phyloP scores from a whole-genome alignment of 1,140 invertebrate species.

The Lethrus apterus region DNA sequence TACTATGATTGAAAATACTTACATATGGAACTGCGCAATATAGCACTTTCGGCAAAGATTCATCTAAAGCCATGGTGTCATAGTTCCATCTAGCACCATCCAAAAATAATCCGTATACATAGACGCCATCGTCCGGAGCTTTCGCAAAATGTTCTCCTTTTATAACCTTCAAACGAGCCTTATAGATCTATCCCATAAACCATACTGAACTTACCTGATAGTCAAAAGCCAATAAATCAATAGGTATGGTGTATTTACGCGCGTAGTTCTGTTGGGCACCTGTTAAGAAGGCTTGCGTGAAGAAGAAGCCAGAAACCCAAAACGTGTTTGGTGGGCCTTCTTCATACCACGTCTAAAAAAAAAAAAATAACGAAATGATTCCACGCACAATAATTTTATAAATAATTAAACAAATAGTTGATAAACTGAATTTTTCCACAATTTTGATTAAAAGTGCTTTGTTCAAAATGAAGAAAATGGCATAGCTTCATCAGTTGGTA shows the following conservation, averaged over 20 bases:
- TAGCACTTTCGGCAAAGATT: constrained; percentile 75
- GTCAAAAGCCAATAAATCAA: constrained; percentile 82
- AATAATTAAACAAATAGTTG: constrained; percentile 7
- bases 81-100: constrained; percentile 82
- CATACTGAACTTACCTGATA: constrained; percentile 53
- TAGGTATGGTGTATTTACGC: constrained; percentile 82
- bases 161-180: constrained; percentile 40
- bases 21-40: constrained; percentile 75
- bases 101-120: constrained; percentile 76
- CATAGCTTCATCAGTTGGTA: too few relatives aligned
- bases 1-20: constrained; percentile 39
- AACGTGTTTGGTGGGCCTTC: constrained; percentile 72
- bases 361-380: not conserved
- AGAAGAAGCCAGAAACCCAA: constrained; percentile 94
- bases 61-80: constrained; percentile 58
- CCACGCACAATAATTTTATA: too few relatives aligned
- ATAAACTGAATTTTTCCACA: too few relatives aligned
- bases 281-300: constrained; percentile 92
- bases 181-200: not conserved
- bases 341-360: constrained; percentile 69
- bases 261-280: constrained; percentile 91
- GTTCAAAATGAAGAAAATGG: too few relatives aligned
- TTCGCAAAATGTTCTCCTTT: constrained; percentile 38
- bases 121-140: constrained; percentile 73
- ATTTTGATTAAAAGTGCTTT: too few relatives aligned